Base-by-base conservation (phyloP, 2,113 vertebrate genomes). In the Melanocharis versteri region DNA sequence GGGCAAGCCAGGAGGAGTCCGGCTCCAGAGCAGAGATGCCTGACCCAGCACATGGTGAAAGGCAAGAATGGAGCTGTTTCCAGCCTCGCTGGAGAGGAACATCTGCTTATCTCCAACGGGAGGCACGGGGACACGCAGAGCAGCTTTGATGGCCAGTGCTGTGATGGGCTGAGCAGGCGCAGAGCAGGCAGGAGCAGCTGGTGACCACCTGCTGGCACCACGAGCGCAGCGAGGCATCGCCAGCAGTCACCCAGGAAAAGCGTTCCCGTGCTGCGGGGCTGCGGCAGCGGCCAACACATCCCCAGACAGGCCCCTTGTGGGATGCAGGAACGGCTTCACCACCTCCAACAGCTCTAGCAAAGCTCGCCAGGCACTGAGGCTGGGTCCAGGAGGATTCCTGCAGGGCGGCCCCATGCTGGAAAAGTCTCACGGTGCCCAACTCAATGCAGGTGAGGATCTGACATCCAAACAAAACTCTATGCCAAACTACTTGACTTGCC, bases 131-230 rank as follows among this genome's bases (percentile, higher is more conserved):
- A 71, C 44, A 37, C 1, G 0, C 24, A 18, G 77, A 81, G 28
- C 57, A 73, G 87, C 79, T 92, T 13, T 68, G 78, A 48, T 51
- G 87, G 87, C 60, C 91, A 75, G 64, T 1, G 76, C 89, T 82
- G 76, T 1, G 7, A 44, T 1, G 10, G 30, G 70, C 20, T 20
- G 76, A 87, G 83, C 91, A 70, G 78, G 91, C 53, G 1, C 79
- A 85, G 73, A 75, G 78, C 57, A 48, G 61, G 69, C 57, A 69
- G 86, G 58, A 96, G 86, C 89, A 95, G 94, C 93, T 94, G 94
- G 31, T 78, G 77, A 30, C 76, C 62, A 76, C 56, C 40, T 60
- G 88, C 88, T 76, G 94, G 44, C 4, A 37, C 40, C 9, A n/a
- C 61, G 12, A 35, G 35, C 0, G 3, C 65, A 71, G 64, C 2